phyloP scores from a whole-genome alignment of 1,140 invertebrate species.

The Hyles vespertilio region DNA sequence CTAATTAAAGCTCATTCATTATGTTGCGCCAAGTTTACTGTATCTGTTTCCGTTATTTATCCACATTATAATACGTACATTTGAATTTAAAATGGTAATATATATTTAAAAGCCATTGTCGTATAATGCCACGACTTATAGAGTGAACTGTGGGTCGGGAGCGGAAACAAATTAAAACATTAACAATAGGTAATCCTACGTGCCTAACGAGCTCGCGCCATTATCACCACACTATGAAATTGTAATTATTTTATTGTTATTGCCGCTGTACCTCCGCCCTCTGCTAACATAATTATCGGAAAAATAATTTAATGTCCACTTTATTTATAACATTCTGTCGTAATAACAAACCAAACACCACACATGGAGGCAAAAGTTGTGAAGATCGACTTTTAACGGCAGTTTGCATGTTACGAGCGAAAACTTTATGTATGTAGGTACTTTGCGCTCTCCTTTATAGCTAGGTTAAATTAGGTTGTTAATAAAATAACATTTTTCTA shows the following conservation, averaged over 20 bases:
- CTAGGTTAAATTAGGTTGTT: slow-evolving; percentile 2
- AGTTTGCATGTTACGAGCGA: background rate
- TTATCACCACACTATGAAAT: slow-evolving; percentile 58
- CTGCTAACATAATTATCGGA: slow-evolving; percentile 14
- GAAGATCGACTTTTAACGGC: slow-evolving; percentile 1
- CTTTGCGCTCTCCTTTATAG: slow-evolving; percentile 2
- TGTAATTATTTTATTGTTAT: slow-evolving; percentile 64
- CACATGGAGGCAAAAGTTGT: background rate
- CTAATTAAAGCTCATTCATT: too few relatives aligned
- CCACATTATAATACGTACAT: slow-evolving; percentile 9
- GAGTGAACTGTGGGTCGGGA: slow-evolving; percentile 17
- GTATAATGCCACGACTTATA: too few relatives aligned
- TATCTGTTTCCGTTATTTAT: too few relatives aligned
- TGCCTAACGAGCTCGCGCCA: slow-evolving; percentile 59
- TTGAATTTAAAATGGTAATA: slow-evolving; percentile 2
- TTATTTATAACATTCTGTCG: background rate
- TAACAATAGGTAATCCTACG: slow-evolving; percentile 69
- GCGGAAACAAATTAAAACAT: slow-evolving; percentile 69
- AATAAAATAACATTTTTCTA: slow-evolving; percentile 3
- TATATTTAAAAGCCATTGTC: slow-evolving; percentile 10
- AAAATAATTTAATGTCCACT: slow-evolving; percentile 8
- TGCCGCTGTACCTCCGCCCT: slow-evolving; percentile 11
- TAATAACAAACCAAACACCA: too few relatives aligned
- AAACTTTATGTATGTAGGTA: slow-evolving; percentile 2
- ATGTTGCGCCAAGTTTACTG: too few relatives aligned